Percentiles rank a stretch among this genome's conserved stretches.
Evolutionary conservation across 2,888 invertebrate species (phyloP).

Genomic region (Mycalesis mineus): DNA sequence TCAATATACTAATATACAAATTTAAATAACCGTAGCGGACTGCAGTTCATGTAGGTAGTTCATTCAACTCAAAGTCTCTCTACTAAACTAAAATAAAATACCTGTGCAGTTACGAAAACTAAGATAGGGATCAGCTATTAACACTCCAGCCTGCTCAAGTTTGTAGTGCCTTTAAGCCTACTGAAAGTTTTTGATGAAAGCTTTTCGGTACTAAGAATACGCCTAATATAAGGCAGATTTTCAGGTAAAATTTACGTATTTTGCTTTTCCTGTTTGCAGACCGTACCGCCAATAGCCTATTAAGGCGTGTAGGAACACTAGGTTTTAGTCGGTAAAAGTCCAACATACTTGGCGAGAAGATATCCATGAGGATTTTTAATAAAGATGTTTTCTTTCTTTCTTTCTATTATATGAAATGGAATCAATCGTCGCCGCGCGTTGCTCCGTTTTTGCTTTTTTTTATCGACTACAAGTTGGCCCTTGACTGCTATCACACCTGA

Average conservation of each 20-base stretch:
- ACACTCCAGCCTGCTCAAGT: conserved; percentile 43
- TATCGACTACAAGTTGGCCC: no score
- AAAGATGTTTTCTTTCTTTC: no score
- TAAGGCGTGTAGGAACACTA: no score
- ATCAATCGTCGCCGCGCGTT: no score
- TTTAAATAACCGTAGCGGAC: no score
- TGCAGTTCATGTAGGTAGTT: background rate
- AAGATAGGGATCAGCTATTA: conserved; percentile 59
- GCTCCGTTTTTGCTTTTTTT: no score
- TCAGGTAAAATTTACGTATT: background rate
- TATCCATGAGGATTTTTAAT: no score
- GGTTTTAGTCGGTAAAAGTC: no score
- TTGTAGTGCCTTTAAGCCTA: conserved; percentile 22
- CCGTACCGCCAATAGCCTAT: background rate
- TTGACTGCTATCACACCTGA: no score
- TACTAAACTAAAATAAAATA: conserved; percentile 3
- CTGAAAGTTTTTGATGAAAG: conserved; percentile 19
- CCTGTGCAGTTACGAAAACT: conserved; percentile 40
- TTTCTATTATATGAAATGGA: no score
- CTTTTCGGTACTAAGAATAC: conserved; percentile 4
- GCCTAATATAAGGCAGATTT: background rate
- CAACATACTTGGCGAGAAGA: no score
- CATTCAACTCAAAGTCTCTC: background rate
- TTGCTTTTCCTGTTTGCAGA: background rate
- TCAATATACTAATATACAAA: no score